Conservation (phyloP, 2,888 invertebrate genomes). For the Sesia bembeciformis region DNA sequence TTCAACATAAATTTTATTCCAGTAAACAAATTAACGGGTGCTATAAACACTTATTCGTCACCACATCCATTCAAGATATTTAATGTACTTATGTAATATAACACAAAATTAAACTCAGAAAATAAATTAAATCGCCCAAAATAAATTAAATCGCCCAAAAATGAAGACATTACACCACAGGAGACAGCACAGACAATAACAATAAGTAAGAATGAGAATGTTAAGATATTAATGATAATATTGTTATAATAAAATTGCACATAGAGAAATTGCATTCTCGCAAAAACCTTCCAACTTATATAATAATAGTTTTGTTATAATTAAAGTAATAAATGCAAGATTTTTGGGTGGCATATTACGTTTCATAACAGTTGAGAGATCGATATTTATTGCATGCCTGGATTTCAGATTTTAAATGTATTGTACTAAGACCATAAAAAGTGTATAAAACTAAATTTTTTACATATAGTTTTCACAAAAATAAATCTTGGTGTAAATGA, state of each 20-base stretch:
- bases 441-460: no score
- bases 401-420: no score
- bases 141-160: background rate
- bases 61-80: constrained; percentile 31
- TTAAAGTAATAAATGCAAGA: constrained; percentile 52
- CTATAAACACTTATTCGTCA: constrained; percentile 33
- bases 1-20: constrained; percentile 50
- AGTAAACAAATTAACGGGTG: constrained; percentile 66
- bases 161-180: background rate
- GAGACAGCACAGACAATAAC: constrained; percentile 23
- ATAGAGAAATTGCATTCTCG: constrained; percentile 41
- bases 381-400: constrained; percentile 4
- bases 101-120: constrained; percentile 12
- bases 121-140: background rate
- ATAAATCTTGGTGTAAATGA: no score
- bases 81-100: constrained; percentile 14
- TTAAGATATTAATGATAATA: background rate
- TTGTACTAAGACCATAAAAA: no score
- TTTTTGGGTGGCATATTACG: constrained; percentile 59
- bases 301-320: constrained; percentile 36
- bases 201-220: background rate
- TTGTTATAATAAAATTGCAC: constrained; percentile 54
- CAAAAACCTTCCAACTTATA: constrained; percentile 38
- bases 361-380: constrained; percentile 24
- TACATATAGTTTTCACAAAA: no score